Evolutionary conservation across 1,140 invertebrate species (phyloP).

Genomic region (Temnothorax curvispinosus): DNA sequence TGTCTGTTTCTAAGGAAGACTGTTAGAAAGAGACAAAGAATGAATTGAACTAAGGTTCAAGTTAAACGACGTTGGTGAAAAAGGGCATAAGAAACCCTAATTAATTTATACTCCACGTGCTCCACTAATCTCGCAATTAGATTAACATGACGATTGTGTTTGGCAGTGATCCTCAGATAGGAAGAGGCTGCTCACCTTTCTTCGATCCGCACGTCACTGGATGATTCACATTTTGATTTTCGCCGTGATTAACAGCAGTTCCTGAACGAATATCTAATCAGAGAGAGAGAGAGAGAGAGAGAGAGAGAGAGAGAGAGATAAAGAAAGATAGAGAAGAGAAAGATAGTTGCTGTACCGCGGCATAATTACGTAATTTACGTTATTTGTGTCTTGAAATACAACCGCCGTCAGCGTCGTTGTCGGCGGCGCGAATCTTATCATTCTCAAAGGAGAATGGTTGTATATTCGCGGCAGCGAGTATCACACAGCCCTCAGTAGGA

Average conservation of each 20-base stretch:
- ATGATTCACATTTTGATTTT: constrained; percentile 56
- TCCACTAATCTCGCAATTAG: not conserved
- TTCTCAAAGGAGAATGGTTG: constrained; percentile 74
- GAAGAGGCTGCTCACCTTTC: constrained; percentile 28
- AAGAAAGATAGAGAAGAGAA: not conserved
- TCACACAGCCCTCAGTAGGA: constrained; percentile 75
- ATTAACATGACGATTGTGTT: constrained; percentile 46
- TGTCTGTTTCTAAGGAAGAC: too few relatives aligned
- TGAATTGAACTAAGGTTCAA: too few relatives aligned
- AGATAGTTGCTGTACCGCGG: constrained; percentile 60
- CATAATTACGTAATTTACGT: constrained; percentile 73
- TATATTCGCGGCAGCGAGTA: constrained; percentile 66
- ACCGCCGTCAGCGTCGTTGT: constrained; percentile 30
- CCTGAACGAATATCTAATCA: constrained; percentile 37
- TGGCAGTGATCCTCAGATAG: constrained; percentile 24
- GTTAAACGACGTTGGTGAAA: too few relatives aligned
- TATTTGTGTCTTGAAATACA: constrained; percentile 71
- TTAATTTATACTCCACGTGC: not conserved
- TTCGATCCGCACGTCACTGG: constrained; percentile 4
- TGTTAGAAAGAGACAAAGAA: too few relatives aligned
- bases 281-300: not conserved
- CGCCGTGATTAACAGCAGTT: constrained; percentile 18
- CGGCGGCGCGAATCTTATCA: constrained; percentile 71
- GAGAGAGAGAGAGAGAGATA: constrained; percentile 54
- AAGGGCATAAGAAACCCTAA: not conserved